These are phyloP conservation scores for Sebastolobus alascanus DNA, from an alignment of 2,797 vertebrate genomes.

Conservation along the genomic window DNA sequence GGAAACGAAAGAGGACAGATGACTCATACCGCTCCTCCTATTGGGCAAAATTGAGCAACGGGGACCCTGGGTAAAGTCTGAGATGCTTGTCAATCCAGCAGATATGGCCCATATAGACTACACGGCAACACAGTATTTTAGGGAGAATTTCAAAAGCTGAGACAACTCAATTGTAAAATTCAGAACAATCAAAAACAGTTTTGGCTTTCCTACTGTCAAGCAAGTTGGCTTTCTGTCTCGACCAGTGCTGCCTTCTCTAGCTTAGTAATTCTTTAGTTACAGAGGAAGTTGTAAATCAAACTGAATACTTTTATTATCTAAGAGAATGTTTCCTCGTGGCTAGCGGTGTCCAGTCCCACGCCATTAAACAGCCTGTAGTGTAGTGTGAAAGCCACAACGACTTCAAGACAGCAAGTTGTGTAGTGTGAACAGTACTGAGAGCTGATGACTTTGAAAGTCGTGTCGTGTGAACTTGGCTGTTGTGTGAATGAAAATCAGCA, in stretches of 20 bases:
- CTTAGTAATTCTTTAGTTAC: background rate
- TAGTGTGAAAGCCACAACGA: no score
- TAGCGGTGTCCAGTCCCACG: background rate
- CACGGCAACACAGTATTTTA: background rate
- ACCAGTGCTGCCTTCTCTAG: background rate
- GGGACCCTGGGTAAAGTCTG: background rate
- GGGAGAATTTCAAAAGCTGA: background rate
- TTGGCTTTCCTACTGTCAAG: background rate
- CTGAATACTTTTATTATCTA: background rate
- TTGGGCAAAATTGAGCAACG: background rate
- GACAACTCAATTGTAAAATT: background rate
- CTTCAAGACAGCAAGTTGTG: no score
- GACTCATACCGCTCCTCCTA: background rate
- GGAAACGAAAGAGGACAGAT: background rate
- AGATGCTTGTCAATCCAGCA: background rate
- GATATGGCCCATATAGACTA: no score
- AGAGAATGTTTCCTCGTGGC: slow-evolving; percentile 15
- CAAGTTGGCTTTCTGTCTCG: background rate
- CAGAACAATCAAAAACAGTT: background rate
- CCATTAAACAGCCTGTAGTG: slow-evolving; percentile 16
- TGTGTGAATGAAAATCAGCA: slow-evolving; percentile 4
- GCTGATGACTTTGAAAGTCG: no score
- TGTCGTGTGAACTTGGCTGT: background rate
- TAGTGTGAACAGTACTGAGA: no score
- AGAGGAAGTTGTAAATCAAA: slow-evolving; percentile 3